These are phyloP conservation scores for Orycteropus afer DNA, from an alignment of 2,113 vertebrate species.

Conservation along the genomic window DNA sequence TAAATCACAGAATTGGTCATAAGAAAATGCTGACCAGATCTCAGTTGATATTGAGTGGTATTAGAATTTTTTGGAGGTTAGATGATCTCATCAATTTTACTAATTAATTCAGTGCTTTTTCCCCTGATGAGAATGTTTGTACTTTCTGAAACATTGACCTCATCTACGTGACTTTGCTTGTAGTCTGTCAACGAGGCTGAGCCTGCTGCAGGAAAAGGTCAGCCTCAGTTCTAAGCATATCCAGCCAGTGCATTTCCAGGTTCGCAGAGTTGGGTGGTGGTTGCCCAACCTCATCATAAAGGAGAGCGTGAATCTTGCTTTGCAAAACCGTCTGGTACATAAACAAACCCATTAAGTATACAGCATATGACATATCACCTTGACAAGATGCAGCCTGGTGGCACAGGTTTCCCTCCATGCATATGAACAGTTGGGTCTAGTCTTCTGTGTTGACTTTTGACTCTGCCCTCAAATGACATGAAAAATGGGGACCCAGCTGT, in stretches of 20 bases:
- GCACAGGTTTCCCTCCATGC: neutral
- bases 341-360: neutral
- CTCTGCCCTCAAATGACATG: neutral
- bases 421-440: neutral
- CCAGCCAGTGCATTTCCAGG: neutral
- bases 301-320: neutral
- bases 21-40: conserved; percentile 11
- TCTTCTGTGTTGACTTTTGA: neutral
- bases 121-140: neutral
- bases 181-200: neutral
- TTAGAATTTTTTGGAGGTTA: conserved; percentile 39
- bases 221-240: neutral
- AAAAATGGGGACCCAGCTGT: neutral
- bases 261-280: neutral
- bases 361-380: neutral
- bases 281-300: neutral
- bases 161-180: neutral
- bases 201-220: no score
- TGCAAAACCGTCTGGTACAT: neutral
- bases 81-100: conserved; percentile 7
- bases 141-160: neutral
- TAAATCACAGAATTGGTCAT: conserved; percentile 1
- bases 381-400: neutral
- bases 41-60: neutral
- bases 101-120: conserved; percentile 5